Base-by-base conservation (phyloP, 1,140 invertebrate genomes). In the Conus ventricosus region DNA sequence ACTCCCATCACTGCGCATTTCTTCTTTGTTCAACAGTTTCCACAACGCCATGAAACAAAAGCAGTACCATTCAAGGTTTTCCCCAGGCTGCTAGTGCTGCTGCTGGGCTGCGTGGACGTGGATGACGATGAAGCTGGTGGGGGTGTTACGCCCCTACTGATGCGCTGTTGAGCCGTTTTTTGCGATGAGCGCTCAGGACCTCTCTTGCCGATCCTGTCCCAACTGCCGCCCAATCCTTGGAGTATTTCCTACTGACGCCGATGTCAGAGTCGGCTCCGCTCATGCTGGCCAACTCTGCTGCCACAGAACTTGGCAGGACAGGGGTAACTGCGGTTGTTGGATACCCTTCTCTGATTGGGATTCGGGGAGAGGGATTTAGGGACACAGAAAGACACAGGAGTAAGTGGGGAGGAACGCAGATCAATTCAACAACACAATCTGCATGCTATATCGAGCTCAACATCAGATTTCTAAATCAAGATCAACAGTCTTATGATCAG, bases 231-330 rank as follows among this genome's bases (percentile, higher is more conserved):
- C n/a, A 82, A 25, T 83, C 85, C 53, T 71, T 60, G 17, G 82
- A 55, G 2, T 88, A 25, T 8, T 78, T 63, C 20, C 87, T 57
- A 5, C 55, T 25, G 81, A 15, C 39, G n/a, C 80, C 85, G 53
- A 84, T 17, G 39, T 91, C 75, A 81, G 94, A 93, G n/a, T 75
- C 54, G 10, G 93, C 93, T 8, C 93, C 94, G 10, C 89, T 81
- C 94, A 94, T 94, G 85, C 91, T 91, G 10, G 88, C 90, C 20
- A 94, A 88, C 85, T 94, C 94, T 88, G 94, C 93, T 57, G 93
- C 87, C 20, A 94, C 91, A 53, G 91, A 82, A 25, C 83, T 87
- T 67, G 85, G 83, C n/a, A 82, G 54, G 76, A 83, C 1, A 11
- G 67, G 39, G 25, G 71, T 11, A 39, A 53, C 57, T 39, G 60